Percentiles rank a stretch among this genome's conserved stretches.
Evolutionary conservation across 2,797 vertebrate genomes (phyloP).

Genomic region (Thunnus albacares): DNA sequence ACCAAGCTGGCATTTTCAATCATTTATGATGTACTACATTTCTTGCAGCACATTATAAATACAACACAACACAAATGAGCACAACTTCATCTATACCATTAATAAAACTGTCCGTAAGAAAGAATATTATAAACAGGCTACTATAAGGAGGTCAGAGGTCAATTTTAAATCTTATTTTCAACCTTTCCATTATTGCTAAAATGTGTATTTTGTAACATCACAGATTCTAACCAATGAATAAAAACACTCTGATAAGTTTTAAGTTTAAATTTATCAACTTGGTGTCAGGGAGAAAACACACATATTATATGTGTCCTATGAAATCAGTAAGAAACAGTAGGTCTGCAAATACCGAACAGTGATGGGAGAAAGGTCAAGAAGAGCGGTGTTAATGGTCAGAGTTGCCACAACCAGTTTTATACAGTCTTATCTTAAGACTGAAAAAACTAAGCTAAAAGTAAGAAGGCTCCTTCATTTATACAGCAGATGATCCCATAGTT

Average conservation of each 20-base stretch:
- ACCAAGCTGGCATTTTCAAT: too few species aligned
- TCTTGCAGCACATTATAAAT: too few species aligned
- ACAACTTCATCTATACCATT: neutral
- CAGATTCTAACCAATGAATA: neutral
- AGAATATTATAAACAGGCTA: too few species aligned
- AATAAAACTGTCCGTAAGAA: neutral
- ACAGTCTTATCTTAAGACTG: neutral
- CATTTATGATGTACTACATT: too few species aligned
- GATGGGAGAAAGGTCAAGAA: neutral
- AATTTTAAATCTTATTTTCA: neutral
- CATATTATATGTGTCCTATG: neutral
- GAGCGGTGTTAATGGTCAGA: neutral
- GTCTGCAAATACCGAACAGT: neutral
- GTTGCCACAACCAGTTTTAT: neutral
- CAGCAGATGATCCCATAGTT: neutral
- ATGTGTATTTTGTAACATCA: neutral
- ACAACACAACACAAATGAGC: too few species aligned
- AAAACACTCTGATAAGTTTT: neutral
- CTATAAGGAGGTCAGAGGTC: slow-evolving; percentile 1
- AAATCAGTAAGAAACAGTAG: neutral
- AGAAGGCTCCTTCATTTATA: neutral
- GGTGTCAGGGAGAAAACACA: neutral
- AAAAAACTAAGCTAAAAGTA: neutral
- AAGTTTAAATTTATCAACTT: neutral
- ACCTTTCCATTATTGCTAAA: neutral